Base-by-base conservation (phyloP, 1,140 invertebrate species). In the Anoplolepis gracilipes region DNA sequence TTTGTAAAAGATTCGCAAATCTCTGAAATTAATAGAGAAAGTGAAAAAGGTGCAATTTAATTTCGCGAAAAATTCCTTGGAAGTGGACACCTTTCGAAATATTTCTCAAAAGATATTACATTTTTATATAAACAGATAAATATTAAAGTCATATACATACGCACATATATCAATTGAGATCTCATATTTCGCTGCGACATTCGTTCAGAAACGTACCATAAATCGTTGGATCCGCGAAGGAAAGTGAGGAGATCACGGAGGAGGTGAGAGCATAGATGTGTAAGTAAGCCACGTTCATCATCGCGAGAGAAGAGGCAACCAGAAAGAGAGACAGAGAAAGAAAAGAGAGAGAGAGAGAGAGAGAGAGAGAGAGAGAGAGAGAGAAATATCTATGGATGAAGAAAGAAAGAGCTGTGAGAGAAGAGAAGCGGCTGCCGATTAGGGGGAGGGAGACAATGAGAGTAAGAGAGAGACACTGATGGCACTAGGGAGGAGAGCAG, bases 201-300 rank as follows among this genome's bases (percentile, higher is more conserved):
- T 79, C 33, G 64, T 69, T 59, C 36, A 46, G 33, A 57, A 59
- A 46, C 36, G 11, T 64, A 42, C 11, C 30, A 53, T 30, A 65
- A 33, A 39, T 28, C 22, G 46, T 10, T 77, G 42, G 30, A 75
- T 84, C 10, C 30, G 28, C 59, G 82, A 64, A 77, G 73, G 82
- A 77, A 84, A 78, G 72, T 76, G 73, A 84, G 70, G 42, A 78
- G 81, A 77, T 30, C 61, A 77, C 7, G 57, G 19, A 84, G 30
- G 59, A 86, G 86, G 82, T 90, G 75, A 88, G 85, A 89, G 57
- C 67, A 76, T 86, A 84, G 82, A 65, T 88, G 84, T 89, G 30
- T 87, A 85, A 82, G 84, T 84, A 89, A 89, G 90, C 82, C 86
- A 78, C 72, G 81, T 86, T 72, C 67, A 70, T 70, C 57, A 62